phyloP scores from a whole-genome alignment of 2,888 invertebrate species.

The Pristionchus entomophagus region DNA sequence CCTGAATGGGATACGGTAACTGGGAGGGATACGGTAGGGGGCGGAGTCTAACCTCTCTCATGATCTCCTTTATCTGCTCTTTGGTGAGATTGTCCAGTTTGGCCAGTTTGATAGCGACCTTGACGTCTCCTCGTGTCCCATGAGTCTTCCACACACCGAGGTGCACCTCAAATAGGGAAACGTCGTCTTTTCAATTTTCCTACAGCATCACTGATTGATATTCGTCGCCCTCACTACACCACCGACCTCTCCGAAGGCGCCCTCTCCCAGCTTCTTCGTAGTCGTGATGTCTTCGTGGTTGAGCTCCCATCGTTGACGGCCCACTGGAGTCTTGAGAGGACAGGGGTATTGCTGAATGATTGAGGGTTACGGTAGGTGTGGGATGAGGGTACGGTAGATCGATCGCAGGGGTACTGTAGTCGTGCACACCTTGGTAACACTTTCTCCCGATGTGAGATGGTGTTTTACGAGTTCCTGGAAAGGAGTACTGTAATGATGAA shows the following conservation, averaged over 20 bases:
- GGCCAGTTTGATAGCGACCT: constrained; percentile 59
- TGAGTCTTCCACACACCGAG: constrained; percentile 47
- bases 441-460: not conserved
- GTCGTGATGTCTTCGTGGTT: constrained; percentile 63
- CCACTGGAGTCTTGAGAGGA: not conserved
- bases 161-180: constrained; percentile 43
- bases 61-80: constrained; percentile 66
- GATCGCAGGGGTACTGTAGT: too few relatives aligned
- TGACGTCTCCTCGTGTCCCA: constrained; percentile 41
- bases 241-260: constrained; percentile 69
- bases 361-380: not conserved
- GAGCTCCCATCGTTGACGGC: constrained; percentile 60
- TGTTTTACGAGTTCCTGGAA: not conserved
- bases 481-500: too few relatives aligned
- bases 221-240: too few relatives aligned
- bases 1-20: constrained; percentile 18
- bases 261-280: constrained; percentile 67
- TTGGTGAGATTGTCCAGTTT: constrained; percentile 61
- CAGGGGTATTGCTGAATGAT: not conserved
- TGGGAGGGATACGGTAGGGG: not conserved
- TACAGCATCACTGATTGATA: too few relatives aligned
- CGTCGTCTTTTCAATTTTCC: not conserved
- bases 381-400: not conserved
- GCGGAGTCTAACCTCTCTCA: constrained; percentile 50
- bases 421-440: not conserved